These are phyloP conservation scores for Brenthis hecate DNA, from an alignment of 2,888 invertebrate species.

Conservation along the genomic window DNA sequence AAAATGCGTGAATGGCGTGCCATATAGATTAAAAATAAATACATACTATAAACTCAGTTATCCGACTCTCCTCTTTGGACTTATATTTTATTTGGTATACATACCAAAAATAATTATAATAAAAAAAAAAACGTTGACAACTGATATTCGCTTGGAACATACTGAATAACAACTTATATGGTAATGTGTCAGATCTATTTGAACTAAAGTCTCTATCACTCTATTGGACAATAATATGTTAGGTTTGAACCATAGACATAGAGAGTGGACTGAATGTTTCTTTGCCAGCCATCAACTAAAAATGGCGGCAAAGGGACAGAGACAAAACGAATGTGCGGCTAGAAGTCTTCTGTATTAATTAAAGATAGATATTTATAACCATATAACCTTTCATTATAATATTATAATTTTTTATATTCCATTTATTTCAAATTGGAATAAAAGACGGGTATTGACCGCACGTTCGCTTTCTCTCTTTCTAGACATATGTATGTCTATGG, in stretches of 20 bases:
- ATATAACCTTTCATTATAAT: no score
- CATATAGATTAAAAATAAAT: slow-evolving; percentile 62
- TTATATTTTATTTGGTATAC: slow-evolving; percentile 66
- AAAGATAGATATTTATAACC: no score
- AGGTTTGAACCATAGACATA: neutral
- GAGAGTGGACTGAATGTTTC: no score
- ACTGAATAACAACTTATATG: slow-evolving; percentile 1
- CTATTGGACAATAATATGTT: slow-evolving; percentile 6
- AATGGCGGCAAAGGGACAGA: no score
- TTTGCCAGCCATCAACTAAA: no score
- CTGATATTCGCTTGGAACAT: slow-evolving; percentile 6
- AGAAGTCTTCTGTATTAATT: no score
- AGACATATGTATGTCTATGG: slow-evolving; percentile 5
- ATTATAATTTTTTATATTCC: no score
- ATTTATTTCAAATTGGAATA: no score
- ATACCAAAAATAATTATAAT: slow-evolving; percentile 47
- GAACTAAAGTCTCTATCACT: slow-evolving; percentile 12
- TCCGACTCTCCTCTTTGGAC: slow-evolving; percentile 66
- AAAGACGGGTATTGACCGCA: no score
- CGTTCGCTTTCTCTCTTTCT: no score
- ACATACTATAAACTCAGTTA: slow-evolving; percentile 49
- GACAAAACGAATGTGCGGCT: no score
- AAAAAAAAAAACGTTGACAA: slow-evolving; percentile 13
- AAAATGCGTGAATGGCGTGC: slow-evolving; percentile 55
- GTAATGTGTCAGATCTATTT: slow-evolving; percentile 33